phyloP scores from a whole-genome alignment of 1,140 invertebrate species.

The Contarinia nasturtii region DNA sequence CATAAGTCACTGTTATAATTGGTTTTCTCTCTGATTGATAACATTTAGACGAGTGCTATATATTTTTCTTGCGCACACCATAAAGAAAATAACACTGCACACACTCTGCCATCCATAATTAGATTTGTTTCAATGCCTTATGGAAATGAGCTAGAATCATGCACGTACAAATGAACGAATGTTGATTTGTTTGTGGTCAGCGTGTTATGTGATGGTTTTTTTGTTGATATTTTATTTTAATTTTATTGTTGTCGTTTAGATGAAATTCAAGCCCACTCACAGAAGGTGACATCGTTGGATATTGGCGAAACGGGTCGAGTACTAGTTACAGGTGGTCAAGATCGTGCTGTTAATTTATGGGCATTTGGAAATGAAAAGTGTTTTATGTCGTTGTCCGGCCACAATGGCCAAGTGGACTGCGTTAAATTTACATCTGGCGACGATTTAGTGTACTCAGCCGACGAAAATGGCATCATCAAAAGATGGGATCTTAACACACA shows the following conservation, averaged over 20 bases:
- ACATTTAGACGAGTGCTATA: no score
- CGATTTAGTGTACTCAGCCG: conserved; percentile 88
- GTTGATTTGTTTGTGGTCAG: background rate
- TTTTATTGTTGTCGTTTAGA: conserved; percentile 31
- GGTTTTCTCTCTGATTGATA: no score
- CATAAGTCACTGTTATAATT: no score
- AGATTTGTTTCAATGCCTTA: no score
- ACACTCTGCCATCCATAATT: no score
- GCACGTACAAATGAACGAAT: background rate
- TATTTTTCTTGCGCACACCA: no score
- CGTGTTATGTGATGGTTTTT: background rate
- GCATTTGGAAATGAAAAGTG: conserved; percentile 87
- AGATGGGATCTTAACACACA: conserved; percentile 93
- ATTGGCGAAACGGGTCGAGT: conserved; percentile 79
- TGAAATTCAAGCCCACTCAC: conserved; percentile 69
- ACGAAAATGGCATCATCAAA: conserved; percentile 79
- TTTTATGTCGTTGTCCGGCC: conserved; percentile 80
- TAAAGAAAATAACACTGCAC: no score
- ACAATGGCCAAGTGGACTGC: conserved; percentile 82
- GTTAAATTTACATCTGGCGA: conserved; percentile 88
- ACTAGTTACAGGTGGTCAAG: conserved; percentile 89
- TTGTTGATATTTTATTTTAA: background rate
- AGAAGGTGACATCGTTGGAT: conserved; percentile 67
- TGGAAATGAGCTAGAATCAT: background rate
- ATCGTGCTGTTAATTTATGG: conserved; percentile 96